A percentile compares a stretch with the other conserved stretches of the same genome.
These are phyloP conservation scores for Anaspis maculata DNA, from an alignment of 2,888 invertebrate species.

Conservation along the genomic window DNA sequence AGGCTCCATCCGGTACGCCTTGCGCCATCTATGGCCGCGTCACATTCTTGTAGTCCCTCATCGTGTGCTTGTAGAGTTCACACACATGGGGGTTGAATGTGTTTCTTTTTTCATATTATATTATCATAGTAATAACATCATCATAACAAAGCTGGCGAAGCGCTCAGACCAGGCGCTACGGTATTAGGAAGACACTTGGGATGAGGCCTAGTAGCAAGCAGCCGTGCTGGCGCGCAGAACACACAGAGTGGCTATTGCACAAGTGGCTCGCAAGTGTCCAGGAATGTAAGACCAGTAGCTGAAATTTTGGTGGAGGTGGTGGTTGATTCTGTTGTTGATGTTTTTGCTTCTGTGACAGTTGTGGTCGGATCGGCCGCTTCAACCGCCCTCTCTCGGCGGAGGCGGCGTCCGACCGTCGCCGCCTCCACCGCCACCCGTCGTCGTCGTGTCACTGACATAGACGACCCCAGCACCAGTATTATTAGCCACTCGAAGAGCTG, in stretches of 20 bases:
- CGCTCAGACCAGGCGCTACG: slow-evolving; percentile 16
- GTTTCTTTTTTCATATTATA: too few relatives aligned
- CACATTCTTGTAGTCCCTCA: slow-evolving; percentile 22
- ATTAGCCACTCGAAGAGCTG: slow-evolving; percentile 34
- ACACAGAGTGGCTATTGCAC: slow-evolving; percentile 26
- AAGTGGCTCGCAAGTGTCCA: slow-evolving; percentile 31
- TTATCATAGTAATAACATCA: slow-evolving; percentile 16
- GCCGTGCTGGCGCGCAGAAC: slow-evolving; percentile 13
- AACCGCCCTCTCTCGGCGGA: too few relatives aligned
- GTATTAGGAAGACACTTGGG: slow-evolving; percentile 39
- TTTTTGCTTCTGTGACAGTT: too few relatives aligned
- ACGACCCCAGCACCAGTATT: slow-evolving; percentile 27
- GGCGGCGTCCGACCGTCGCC: too few relatives aligned
- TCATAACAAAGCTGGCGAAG: slow-evolving; percentile 24
- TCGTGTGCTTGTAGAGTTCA: too few relatives aligned
- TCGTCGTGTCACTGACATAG: slow-evolving; percentile 32
- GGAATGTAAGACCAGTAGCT: slow-evolving; percentile 36
- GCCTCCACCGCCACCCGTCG: too few relatives aligned
- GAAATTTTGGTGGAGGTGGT: too few relatives aligned
- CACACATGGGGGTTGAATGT: slow-evolving; percentile 4
- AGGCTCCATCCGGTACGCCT: neutral
- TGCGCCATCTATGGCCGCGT: slow-evolving; percentile 4
- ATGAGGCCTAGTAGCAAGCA: slow-evolving; percentile 29
- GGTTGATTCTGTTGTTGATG: too few relatives aligned
- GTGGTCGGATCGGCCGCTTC: too few relatives aligned